These are phyloP conservation scores for Anthonomus grandis DNA, from an alignment of 1,140 invertebrate species.

Conservation along the genomic window DNA sequence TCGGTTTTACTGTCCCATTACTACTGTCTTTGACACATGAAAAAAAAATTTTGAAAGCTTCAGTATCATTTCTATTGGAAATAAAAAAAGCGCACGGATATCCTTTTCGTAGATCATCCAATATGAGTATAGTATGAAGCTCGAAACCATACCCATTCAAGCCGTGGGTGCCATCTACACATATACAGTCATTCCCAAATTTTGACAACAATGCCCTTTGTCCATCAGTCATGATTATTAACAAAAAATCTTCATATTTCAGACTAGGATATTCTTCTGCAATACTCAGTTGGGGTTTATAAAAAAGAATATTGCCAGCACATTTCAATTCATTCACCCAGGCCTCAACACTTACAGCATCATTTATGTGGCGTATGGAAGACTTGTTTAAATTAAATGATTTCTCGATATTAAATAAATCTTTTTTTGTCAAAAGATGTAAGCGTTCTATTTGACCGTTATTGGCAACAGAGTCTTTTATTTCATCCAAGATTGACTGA, in stretches of 20 bases:
- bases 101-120: constrained; percentile 20
- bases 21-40: background rate
- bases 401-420: background rate
- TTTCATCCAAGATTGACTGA: background rate
- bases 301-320: constrained; percentile 22
- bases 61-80: constrained; percentile 11
- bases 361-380: constrained; percentile 13
- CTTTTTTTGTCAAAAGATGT: background rate
- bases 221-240: constrained; percentile 24
- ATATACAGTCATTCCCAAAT: constrained; percentile 22
- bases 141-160: constrained; percentile 19
- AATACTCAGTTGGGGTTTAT: constrained; percentile 16
- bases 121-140: constrained; percentile 12
- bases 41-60: constrained; percentile 23
- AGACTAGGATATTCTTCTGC: constrained; percentile 12
- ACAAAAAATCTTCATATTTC: constrained; percentile 25
- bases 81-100: constrained; percentile 10
- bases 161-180: constrained; percentile 26
- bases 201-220: constrained; percentile 3
- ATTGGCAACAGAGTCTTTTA: background rate
- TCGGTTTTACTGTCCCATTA: constrained; percentile 4
- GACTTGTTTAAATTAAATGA: background rate
- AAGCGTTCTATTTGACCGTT: background rate
- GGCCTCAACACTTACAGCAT: constrained; percentile 5
- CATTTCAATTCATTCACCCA: constrained; percentile 14